Conservation (phyloP, 2,888 invertebrate genomes). For the Mamestra brassicae region DNA sequence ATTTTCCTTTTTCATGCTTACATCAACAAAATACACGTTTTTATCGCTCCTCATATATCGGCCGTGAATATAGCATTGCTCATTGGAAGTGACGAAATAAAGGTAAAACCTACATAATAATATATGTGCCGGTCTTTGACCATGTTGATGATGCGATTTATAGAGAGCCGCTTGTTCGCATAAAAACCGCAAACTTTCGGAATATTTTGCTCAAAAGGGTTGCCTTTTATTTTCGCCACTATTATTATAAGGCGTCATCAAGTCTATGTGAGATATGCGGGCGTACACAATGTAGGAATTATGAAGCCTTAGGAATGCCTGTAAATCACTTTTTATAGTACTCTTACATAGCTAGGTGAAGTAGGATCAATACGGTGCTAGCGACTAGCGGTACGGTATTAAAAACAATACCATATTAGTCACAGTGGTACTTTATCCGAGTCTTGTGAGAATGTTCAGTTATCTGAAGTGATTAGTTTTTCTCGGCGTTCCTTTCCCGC, state of each 20-base stretch:
- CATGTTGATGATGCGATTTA: constrained; percentile 78
- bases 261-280: constrained; percentile 74
- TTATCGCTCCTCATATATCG: constrained; percentile 44
- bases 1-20: constrained; percentile 32
- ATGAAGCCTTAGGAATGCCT: constrained; percentile 68
- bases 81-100: constrained; percentile 59
- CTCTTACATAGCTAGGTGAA: constrained; percentile 25
- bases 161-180: constrained; percentile 71
- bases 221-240: constrained; percentile 81
- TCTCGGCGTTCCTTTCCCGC: constrained; percentile 74
- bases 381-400: constrained; percentile 75
- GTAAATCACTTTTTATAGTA: constrained; percentile 70
- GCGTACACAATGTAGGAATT: constrained; percentile 71
- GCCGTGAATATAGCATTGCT: constrained; percentile 47
- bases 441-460: constrained; percentile 75
- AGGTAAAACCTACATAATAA: constrained; percentile 60
- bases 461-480: constrained; percentile 80
- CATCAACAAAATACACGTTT: constrained; percentile 45
- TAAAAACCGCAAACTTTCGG: constrained; percentile 82
- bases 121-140: constrained; percentile 60
- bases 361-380: constrained; percentile 34
- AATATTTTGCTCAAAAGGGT: constrained; percentile 76
- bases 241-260: constrained; percentile 73
- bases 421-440: constrained; percentile 64
- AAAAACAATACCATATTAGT: constrained; percentile 74